A percentile compares a stretch with the other conserved stretches of the same genome.
phyloP scores from a whole-genome alignment of 2,113 vertebrate species.

The Otis tarda region DNA sequence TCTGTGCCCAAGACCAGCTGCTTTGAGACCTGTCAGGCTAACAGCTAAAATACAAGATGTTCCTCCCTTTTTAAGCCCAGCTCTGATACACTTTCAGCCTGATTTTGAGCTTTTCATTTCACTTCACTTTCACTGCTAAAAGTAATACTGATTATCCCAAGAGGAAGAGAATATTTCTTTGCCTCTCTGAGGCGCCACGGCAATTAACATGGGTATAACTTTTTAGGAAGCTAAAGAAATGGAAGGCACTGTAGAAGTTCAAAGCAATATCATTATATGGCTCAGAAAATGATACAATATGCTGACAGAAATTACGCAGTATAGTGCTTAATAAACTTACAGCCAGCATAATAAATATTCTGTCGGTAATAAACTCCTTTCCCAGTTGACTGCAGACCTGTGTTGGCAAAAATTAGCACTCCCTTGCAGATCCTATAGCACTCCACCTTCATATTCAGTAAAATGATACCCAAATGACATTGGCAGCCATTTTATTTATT shows the following conservation, averaged over 20 bases:
- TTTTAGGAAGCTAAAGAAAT: conserved; percentile 45
- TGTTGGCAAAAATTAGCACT: conserved; percentile 19
- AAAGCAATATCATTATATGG: conserved; percentile 67
- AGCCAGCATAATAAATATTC: conserved; percentile 43
- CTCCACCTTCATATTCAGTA: neutral
- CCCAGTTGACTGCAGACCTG: conserved; percentile 33
- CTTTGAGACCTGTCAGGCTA: neutral
- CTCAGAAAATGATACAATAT: conserved; percentile 63
- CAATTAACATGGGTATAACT: conserved; percentile 30
- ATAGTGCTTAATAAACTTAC: conserved; percentile 65
- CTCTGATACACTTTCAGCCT: neutral
- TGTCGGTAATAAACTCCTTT: conserved; percentile 49
- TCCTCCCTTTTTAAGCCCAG: neutral
- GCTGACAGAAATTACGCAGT: conserved; percentile 47
- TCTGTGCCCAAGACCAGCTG: neutral
- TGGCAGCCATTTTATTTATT: conserved; percentile 11
- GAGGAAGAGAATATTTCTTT: conserved; percentile 3
- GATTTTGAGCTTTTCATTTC: neutral
- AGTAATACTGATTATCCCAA: conserved; percentile 1
- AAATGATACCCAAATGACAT: neutral
- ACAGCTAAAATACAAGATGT: neutral
- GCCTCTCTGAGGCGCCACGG: neutral
- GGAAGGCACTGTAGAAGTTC: conserved; percentile 38
- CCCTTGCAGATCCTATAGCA: neutral
- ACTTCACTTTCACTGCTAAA: neutral